Base-by-base conservation (phyloP, 1,140 invertebrate species). In the Drosophila lacteicornis region DNA sequence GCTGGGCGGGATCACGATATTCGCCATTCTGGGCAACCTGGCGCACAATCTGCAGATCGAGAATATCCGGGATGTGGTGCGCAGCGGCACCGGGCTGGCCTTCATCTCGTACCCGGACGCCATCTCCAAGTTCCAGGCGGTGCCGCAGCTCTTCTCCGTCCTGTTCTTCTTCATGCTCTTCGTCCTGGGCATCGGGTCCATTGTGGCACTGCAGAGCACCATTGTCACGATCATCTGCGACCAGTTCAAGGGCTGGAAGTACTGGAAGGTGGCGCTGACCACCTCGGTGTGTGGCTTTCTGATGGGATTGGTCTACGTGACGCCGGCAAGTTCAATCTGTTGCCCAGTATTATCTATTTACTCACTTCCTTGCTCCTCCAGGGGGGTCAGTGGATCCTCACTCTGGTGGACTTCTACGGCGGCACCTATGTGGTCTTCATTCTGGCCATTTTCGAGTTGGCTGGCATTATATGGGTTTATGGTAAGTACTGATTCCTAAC, bases 161-260 rank as follows among this genome's bases (percentile, higher is more conserved):
- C 93, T 98, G 1, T 98, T 98, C 93, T 99, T 98, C 94, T 92
- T 98, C n/a, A 97, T 98, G 97, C 94, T 98, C 84, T 96, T 96
- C 53, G 95, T 97, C 0, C 92, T 98, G 53, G 97, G 96, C 3
- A 93, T 96, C 13, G 97, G 97, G 3, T 96, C 96, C 60, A 95
- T 95, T 43, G 95, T 96, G 4, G 96, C 95, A 0, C 93, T 97
- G 40, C 94, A 95, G 33, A 95, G 95, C 67, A 94, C 94, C 13
- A 92, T 97, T 30, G 95, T 96, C 60, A 96, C 95, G 0, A 94
- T 96, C 0, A 93, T 97, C 42, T 93, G 95, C 63, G 97, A 97
- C 86, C 93, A 95, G 43, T 97, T 96, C 88, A 95, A 96, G 3
- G 83, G 92, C 11, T 92, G 95, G n/a, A 95, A 94, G 43, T 94